phyloP scores from a whole-genome alignment of 2,113 vertebrate genomes.

The Vulpes lagopus region DNA sequence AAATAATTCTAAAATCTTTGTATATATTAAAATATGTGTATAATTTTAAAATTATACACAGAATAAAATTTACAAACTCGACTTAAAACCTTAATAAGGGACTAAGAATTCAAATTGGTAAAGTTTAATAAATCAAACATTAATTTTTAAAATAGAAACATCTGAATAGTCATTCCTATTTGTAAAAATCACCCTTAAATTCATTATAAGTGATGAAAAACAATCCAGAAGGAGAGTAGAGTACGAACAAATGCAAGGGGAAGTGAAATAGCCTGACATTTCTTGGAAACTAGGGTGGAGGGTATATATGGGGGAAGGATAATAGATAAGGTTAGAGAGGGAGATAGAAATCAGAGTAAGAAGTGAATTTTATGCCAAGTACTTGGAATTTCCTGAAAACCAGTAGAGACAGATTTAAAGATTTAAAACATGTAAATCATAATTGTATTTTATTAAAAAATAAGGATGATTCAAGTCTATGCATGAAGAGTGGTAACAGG shows the following conservation, averaged over 20 bases:
- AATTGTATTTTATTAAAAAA: neutral
- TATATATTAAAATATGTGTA: too few species aligned
- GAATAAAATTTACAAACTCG: neutral
- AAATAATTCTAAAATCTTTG: neutral
- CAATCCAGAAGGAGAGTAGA: neutral
- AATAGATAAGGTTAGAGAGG: neutral
- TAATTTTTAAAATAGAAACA: neutral
- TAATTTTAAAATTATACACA: neutral
- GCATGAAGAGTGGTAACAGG: neutral
- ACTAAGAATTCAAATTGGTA: neutral
- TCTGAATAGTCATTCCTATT: neutral
- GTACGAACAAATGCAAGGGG: neutral
- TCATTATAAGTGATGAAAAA: neutral
- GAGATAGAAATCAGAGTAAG: neutral
- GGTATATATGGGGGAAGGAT: neutral
- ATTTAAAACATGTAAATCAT: neutral
- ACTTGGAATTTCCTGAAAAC: neutral
- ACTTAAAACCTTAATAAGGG: neutral
- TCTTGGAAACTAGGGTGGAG: neutral
- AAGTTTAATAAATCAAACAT: neutral
- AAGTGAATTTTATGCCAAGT: neutral
- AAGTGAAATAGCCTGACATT: neutral
- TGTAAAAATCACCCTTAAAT: neutral
- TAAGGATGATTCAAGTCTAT: neutral
- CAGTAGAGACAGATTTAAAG: neutral